Evolutionary conservation across 1,140 invertebrate species (phyloP).

Genomic region (Procambarus clarkii): DNA sequence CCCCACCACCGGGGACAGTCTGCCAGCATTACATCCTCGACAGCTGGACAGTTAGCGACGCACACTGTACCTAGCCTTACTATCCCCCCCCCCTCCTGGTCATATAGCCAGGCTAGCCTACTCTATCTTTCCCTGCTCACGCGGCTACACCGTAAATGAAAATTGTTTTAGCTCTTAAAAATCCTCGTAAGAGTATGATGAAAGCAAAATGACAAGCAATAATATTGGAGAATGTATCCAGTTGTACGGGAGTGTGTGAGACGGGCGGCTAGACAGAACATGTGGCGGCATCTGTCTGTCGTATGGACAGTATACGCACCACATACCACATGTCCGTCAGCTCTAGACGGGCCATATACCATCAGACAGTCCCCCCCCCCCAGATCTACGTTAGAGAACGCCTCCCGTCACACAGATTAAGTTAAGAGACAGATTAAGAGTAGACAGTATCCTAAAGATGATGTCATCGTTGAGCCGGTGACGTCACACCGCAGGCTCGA

Average conservation of each 20-base stretch:
- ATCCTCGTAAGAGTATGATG: background rate
- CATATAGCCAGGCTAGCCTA: conserved; percentile 1
- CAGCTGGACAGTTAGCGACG: background rate
- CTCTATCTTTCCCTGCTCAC: background rate
- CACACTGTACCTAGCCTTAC: background rate
- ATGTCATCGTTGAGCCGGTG: conserved; percentile 33
- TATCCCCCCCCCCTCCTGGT: background rate
- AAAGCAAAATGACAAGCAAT: background rate
- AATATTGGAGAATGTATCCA: background rate
- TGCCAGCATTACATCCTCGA: background rate
- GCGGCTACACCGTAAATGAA: background rate
- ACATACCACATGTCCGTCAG: no score
- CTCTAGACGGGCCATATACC: no score
- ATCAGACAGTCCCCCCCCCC: no score
- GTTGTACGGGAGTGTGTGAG: background rate
- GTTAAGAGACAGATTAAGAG: background rate
- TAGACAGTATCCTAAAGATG: conserved; percentile 12
- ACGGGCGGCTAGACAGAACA: background rate
- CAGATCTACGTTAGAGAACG: no score
- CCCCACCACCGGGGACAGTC: background rate
- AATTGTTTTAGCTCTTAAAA: background rate
- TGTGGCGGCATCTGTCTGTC: background rate
- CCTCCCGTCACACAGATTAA: background rate
- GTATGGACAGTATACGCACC: background rate
- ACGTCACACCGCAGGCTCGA: conserved; percentile 38